These are phyloP conservation scores for Lytechinus pictus DNA, from an alignment of 35 echinoderm and acorn worm genomes.

Conservation along the genomic window DNA sequence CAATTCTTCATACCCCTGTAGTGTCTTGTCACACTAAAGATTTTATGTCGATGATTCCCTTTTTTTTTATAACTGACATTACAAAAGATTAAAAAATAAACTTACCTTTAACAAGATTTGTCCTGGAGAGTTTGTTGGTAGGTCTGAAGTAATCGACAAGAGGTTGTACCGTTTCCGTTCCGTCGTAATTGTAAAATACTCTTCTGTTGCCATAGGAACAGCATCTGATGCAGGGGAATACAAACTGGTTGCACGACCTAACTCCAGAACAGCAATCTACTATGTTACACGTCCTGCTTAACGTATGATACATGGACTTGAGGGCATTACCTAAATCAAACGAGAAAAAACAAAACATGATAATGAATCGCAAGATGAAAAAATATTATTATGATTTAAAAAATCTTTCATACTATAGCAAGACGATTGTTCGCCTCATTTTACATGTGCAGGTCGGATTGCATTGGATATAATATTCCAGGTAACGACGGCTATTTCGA, in stretches of 20 bases:
- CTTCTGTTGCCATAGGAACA: slow-evolving; percentile 76
- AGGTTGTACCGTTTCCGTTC: slow-evolving; percentile 84
- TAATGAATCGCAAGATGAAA: too few species aligned
- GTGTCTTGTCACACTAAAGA: too few species aligned
- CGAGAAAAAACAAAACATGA: background rate
- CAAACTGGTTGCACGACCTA: slow-evolving; percentile 77
- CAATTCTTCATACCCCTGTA: too few species aligned
- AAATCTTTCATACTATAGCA: too few species aligned
- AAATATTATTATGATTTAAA: too few species aligned
- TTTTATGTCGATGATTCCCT: too few species aligned
- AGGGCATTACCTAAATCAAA: slow-evolving; percentile 55
- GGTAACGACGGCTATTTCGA: too few species aligned
- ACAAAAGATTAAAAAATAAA: background rate
- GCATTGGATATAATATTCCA: too few species aligned
- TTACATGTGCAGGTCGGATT: too few species aligned
- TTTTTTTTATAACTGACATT: background rate
- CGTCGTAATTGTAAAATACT: slow-evolving; percentile 96
- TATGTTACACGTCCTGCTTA: slow-evolving; percentile 77
- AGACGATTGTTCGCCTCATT: too few species aligned
- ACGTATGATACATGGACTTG: slow-evolving; percentile 57
- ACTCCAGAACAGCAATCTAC: slow-evolving; percentile 86
- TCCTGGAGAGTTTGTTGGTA: slow-evolving; percentile 61
- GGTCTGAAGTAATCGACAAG: slow-evolving; percentile 86
- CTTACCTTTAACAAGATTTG: slow-evolving; percentile 83
- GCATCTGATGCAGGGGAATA: slow-evolving; percentile 84